A percentile compares a stretch with the other conserved stretches of the same genome.
phyloP scores from a whole-genome alignment of 2,113 vertebrate genomes.

The Brachionichthys hirsutus region DNA sequence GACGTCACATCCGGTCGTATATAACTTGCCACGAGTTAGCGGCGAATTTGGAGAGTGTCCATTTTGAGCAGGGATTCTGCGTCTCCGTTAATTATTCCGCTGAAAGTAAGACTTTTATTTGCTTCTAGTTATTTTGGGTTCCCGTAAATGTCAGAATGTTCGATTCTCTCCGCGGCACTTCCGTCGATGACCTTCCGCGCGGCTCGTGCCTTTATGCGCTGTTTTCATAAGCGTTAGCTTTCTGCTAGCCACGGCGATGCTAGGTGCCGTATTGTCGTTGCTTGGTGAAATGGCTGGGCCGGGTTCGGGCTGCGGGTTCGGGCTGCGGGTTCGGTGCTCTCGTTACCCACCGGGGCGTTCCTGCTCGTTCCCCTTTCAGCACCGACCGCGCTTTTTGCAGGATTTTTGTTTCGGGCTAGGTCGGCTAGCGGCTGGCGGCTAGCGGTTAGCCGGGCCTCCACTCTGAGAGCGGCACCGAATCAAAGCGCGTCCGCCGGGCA shows the following conservation, averaged over 20 bases:
- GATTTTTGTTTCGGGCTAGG: background rate
- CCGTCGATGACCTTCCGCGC: background rate
- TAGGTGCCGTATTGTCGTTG: background rate
- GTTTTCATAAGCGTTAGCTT: background rate
- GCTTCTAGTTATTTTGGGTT: too few species aligned
- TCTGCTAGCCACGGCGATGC: slow-evolving; percentile 14
- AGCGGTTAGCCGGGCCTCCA: slow-evolving; percentile 41
- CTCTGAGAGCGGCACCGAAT: slow-evolving; percentile 25
- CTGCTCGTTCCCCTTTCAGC: too few species aligned
- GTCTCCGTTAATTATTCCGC: slow-evolving; percentile 38
- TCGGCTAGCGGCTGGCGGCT: too few species aligned
- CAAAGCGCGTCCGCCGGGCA: slow-evolving; percentile 60
- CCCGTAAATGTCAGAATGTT: background rate
- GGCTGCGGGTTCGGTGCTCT: too few species aligned
- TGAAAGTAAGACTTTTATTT: slow-evolving; percentile 53
- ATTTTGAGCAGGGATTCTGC: slow-evolving; percentile 67
- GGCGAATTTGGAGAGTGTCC: slow-evolving; percentile 75
- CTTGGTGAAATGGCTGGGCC: background rate
- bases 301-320: background rate
- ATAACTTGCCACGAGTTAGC: slow-evolving; percentile 76
- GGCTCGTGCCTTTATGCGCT: background rate
- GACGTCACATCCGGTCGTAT: slow-evolving; percentile 74
- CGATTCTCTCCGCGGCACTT: fast-evolving
- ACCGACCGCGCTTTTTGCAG: too few species aligned
- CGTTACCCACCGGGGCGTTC: too few species aligned